A percentile compares a stretch with the other conserved stretches of the same genome.
Evolutionary conservation across 2,113 vertebrate genomes (phyloP).

Genomic region (Perca fluviatilis): DNA sequence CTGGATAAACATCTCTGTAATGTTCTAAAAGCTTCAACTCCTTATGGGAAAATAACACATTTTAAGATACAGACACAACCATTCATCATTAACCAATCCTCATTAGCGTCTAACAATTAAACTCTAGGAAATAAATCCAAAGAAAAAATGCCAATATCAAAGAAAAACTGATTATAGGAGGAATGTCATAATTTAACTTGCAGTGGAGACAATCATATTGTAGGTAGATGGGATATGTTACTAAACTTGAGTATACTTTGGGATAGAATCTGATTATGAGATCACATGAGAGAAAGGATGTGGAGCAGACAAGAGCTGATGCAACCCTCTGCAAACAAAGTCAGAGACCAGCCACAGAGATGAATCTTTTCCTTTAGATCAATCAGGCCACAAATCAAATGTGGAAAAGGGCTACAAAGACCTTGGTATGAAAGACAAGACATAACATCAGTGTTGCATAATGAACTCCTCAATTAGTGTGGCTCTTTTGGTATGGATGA

Average conservation of each 20-base stretch:
- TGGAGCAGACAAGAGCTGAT: constrained; percentile 65
- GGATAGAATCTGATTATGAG: constrained; percentile 53
- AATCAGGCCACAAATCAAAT: constrained; percentile 50
- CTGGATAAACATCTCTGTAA: constrained; percentile 39
- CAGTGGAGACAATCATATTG: background rate
- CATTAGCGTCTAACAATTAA: background rate
- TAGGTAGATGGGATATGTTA: constrained; percentile 24
- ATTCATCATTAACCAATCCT: background rate
- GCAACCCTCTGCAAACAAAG: constrained; percentile 66
- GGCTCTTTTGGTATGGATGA: constrained; percentile 7
- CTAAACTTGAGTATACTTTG: constrained; percentile 44
- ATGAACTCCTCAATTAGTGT: constrained; percentile 37
- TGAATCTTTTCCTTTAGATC: constrained; percentile 49
- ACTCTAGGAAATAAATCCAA: background rate
- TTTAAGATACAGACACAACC: background rate
- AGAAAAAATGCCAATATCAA: background rate
- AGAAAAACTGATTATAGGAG: background rate
- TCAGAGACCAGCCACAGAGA: constrained; percentile 45
- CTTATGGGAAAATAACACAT: constrained; percentile 8
- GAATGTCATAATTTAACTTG: constrained; percentile 29
- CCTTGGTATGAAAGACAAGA: constrained; percentile 14
- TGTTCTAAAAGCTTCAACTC: constrained; percentile 17
- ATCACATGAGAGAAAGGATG: constrained; percentile 49
- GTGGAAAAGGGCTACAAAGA: constrained; percentile 43
- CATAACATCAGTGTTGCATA: constrained; percentile 31